Base-by-base conservation (phyloP, 2,113 vertebrate species). In the Papio anubis region DNA sequence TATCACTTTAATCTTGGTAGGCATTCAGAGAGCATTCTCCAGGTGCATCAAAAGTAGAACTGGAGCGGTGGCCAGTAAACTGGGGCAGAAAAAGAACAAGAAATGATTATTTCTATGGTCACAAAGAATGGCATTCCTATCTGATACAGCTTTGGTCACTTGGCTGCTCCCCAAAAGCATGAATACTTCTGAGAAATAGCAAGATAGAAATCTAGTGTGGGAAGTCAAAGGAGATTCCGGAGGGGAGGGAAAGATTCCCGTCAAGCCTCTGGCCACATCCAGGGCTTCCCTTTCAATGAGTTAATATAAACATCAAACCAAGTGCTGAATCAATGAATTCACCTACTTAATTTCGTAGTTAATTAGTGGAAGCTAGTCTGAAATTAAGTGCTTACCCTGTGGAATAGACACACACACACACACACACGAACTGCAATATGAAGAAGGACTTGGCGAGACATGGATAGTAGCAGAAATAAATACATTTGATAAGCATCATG, bases 351-450 rank as follows among this genome's bases (percentile, higher is more conserved):
- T 97, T 98, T 96, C 1, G 76, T 97, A 97, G 72, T 43, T 93
- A 97, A 97, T 86, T 93, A 97, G 95, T 90, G 90, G 94, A 93
- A 93, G 35, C 61, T 32, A 97, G 76, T 84, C 81, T 92, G 52
- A 97, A 98, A 94, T 97, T 66, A 97, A 97, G 78, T 92, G 95
- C 94, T 97, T 96, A 97, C 73, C 76, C 92, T 92, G 97, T 3
- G n/a, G 90, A 98, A 96, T 89, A 79, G 43, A 20, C 89, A 94
- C 75, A 94, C 50, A 72, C 57, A 87, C 35, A 57, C 86, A 88
- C 68, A 55, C 17, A 90, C 78, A 94, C 59, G 17, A 92, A 90
- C 17, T 82, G 27, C 21, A 32, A 52, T 8, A 48, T 55, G 52
- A n/a, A 75, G 48, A 92, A n/a, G 23, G 40, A 70, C 16, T 59